Conservation (phyloP, 2,797 vertebrate species). For the Apogon talboti region DNA sequence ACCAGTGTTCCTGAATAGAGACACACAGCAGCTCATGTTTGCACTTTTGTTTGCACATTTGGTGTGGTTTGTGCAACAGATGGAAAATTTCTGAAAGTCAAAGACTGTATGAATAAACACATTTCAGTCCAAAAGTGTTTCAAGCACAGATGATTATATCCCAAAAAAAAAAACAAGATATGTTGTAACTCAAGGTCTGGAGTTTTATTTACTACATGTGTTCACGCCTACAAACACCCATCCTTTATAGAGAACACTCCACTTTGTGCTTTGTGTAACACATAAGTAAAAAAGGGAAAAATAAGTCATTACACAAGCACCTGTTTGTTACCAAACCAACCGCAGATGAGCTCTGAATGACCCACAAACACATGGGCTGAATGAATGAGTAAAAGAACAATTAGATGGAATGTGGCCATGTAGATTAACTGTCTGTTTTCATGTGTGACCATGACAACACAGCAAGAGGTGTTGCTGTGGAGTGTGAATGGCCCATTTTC, state of each 20-base stretch:
- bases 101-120: not conserved
- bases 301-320: not conserved
- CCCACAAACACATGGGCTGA: not conserved
- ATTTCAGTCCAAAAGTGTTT: too few species aligned
- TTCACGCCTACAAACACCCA: too few species aligned
- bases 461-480: not conserved
- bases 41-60: not conserved
- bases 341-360: not conserved
- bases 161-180: too few species aligned
- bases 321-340: not conserved
- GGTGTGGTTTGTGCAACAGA: not conserved
- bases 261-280: not conserved
- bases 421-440: slow-evolving; percentile 39
- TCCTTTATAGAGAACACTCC: too few species aligned
- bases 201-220: too few species aligned
- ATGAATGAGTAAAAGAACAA: not conserved
- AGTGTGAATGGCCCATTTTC: slow-evolving; percentile 37
- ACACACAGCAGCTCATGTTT: not conserved
- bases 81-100: not conserved
- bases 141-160: too few species aligned
- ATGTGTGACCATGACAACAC: slow-evolving; percentile 30
- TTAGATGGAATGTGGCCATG: slow-evolving; percentile 17
- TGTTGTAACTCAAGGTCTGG: too few species aligned
- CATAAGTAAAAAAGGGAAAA: not conserved
- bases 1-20: not conserved